Evolutionary conservation across 2,888 invertebrate genomes (phyloP).

Genomic region (Callosobruchus maculatus): DNA sequence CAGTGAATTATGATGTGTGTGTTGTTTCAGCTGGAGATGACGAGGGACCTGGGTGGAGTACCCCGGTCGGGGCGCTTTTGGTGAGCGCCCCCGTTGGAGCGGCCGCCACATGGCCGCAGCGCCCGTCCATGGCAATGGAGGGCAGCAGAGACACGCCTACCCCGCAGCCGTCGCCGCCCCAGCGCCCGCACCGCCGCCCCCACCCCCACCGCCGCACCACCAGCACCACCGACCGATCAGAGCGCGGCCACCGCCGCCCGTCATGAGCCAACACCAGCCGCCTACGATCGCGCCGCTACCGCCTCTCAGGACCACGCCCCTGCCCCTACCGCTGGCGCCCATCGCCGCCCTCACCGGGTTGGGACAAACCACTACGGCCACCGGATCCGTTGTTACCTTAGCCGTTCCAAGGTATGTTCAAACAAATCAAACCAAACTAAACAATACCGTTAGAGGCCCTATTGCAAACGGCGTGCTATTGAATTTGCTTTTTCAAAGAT

Average conservation of each 20-base stretch:
- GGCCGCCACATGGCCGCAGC: constrained; percentile 63
- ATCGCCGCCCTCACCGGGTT: constrained; percentile 37
- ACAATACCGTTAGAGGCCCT: too few relatives aligned
- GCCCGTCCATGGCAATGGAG: constrained; percentile 53
- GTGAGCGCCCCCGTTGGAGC: constrained; percentile 63
- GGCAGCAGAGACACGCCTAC: constrained; percentile 37
- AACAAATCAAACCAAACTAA: neutral
- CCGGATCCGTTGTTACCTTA: neutral
- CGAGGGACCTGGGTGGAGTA: constrained; percentile 59
- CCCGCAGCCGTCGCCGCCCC: constrained; percentile 55
- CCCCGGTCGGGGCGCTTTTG: constrained; percentile 54
- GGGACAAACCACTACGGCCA: neutral
- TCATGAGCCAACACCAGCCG: neutral
- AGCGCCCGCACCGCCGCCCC: constrained; percentile 53
- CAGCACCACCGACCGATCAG: neutral
- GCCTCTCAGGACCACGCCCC: neutral
- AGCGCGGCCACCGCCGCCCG: constrained; percentile 45
- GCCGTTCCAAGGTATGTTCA: neutral
- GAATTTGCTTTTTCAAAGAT: too few relatives aligned
- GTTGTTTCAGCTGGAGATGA: constrained; percentile 61
- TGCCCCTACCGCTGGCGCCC: neutral
- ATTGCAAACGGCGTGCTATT: too few relatives aligned
- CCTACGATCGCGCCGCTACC: neutral
- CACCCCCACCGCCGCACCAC: constrained; percentile 51
- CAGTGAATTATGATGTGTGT: too few relatives aligned